Evolutionary conservation across 2,113 vertebrate species (phyloP).

Genomic region (Mesocricetus auratus): DNA sequence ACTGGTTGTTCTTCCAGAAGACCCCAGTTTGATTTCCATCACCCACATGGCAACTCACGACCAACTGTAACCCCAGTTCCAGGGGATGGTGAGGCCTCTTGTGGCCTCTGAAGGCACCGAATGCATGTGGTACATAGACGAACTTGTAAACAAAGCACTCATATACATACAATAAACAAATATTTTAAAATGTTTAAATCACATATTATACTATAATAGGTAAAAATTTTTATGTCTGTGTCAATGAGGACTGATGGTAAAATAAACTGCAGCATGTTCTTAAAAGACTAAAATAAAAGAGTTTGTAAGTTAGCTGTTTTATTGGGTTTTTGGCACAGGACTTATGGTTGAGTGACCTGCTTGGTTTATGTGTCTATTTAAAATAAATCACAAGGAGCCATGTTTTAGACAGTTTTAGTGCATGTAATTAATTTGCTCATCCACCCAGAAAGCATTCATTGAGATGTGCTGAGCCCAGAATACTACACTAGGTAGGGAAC

Average conservation of each 20-base stretch:
- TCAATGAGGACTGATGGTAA: neutral
- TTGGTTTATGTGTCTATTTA: constrained; percentile 29
- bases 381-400: neutral
- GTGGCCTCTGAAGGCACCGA: neutral
- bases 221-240: neutral
- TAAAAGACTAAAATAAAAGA: neutral
- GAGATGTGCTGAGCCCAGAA: neutral
- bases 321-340: neutral
- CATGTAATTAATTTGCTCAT: neutral
- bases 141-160: neutral
- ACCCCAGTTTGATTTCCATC: neutral
- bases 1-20: neutral
- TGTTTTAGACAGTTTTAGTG: neutral
- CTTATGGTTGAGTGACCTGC: neutral
- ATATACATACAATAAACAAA: neutral
- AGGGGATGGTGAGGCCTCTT: neutral
- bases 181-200: neutral
- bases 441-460: neutral
- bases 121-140: neutral
- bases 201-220: neutral
- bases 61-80: neutral
- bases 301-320: neutral
- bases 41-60: neutral
- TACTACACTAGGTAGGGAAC: neutral
- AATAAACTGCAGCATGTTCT: neutral